A percentile compares a stretch with the other conserved stretches of the same genome.
Evolutionary conservation across 2,888 invertebrate species (phyloP).

Genomic region (Aspidiotus rigidus): DNA sequence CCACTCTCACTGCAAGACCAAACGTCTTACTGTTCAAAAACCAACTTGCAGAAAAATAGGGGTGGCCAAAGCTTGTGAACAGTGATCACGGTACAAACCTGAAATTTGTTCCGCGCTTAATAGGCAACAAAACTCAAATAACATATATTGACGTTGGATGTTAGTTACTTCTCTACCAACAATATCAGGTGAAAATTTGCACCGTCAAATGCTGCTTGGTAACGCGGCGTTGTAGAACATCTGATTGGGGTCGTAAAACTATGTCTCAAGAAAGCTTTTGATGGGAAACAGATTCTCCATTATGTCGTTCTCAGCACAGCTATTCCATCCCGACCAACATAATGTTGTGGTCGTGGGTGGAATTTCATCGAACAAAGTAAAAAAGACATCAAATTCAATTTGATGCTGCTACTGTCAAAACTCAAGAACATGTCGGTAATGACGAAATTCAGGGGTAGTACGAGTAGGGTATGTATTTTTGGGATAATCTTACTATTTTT

Average conservation of each 20-base stretch:
- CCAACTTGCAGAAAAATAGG: too few relatives aligned
- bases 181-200: slow-evolving; percentile 5
- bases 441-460: too few relatives aligned
- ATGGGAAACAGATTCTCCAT: background rate
- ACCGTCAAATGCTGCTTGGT: slow-evolving; percentile 7
- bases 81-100: background rate
- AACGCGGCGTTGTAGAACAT: slow-evolving; percentile 8
- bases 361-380: too few relatives aligned
- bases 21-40: too few relatives aligned
- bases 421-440: too few relatives aligned
- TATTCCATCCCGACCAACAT: too few relatives aligned
- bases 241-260: background rate
- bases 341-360: too few relatives aligned
- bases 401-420: too few relatives aligned
- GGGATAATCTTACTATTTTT: too few relatives aligned
- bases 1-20: too few relatives aligned
- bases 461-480: too few relatives aligned
- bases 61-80: background rate
- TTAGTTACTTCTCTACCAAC: background rate
- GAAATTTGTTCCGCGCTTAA: background rate
- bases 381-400: too few relatives aligned
- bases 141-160: background rate
- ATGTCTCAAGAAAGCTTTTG: slow-evolving; percentile 1
- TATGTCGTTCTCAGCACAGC: background rate
- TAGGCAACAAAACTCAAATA: background rate